phyloP scores from a whole-genome alignment of 2,888 invertebrate species.

The Hedya salicella region DNA sequence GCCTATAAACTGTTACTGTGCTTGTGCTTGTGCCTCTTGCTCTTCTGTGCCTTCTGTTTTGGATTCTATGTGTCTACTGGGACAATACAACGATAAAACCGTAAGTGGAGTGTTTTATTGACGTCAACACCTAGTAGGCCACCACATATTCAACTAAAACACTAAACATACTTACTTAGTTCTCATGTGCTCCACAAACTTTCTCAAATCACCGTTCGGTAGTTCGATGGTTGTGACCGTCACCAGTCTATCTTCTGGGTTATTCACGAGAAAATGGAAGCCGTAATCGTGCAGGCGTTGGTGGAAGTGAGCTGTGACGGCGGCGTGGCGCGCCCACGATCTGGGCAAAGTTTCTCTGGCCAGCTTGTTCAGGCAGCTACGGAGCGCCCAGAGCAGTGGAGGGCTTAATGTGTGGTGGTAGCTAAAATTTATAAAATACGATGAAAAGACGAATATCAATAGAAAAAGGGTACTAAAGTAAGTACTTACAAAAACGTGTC shows the following conservation, averaged over 20 bases:
- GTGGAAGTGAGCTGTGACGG: conserved; percentile 87
- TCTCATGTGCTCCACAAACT: conserved; percentile 65
- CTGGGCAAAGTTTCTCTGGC: conserved; percentile 89
- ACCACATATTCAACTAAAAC: too few species aligned
- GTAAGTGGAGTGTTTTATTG: too few species aligned
- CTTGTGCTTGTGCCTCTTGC: too few species aligned
- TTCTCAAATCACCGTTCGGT: conserved; percentile 65
- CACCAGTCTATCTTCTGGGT: conserved; percentile 82
- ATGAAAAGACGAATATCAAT: too few species aligned
- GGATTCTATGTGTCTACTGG: too few species aligned
- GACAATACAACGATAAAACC: too few species aligned
- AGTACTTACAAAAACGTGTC: conserved; percentile 68
- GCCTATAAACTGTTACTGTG: too few species aligned
- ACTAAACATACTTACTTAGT: conserved; percentile 74
- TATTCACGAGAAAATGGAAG: conserved; percentile 88
- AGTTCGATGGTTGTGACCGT: conserved; percentile 73
- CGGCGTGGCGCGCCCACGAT: conserved; percentile 89
- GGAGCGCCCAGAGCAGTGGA: conserved; percentile 90
- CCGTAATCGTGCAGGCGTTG: conserved; percentile 87
- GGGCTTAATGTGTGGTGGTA: conserved; percentile 96
- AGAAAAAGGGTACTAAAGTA: too few species aligned
- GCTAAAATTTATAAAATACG: conserved; percentile 56
- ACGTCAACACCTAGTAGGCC: too few species aligned
- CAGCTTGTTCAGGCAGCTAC: conserved; percentile 90
- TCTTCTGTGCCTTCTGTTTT: too few species aligned